A percentile compares a stretch with the other conserved stretches of the same genome.
Conservation (phyloP, 2,113 vertebrate genomes). For the Mirza zaza region DNA sequence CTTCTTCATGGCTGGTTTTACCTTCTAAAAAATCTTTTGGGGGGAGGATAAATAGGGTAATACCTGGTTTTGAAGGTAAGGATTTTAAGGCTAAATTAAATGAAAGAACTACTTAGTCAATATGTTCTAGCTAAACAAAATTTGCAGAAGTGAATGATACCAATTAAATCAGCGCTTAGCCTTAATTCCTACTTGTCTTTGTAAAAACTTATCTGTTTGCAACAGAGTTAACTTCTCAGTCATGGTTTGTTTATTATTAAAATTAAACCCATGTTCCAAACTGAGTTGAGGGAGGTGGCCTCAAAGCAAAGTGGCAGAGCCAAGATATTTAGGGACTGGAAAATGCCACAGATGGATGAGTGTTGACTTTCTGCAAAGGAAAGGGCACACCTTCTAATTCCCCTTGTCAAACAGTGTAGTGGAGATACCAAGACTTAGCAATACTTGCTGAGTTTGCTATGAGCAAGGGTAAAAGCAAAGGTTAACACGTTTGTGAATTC, state of each 20-base stretch:
- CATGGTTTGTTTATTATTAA: neutral
- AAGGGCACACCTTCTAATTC: neutral
- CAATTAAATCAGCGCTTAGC: neutral
- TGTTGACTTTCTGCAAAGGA: neutral
- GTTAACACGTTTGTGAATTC: neutral
- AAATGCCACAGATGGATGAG: neutral
- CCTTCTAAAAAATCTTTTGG: neutral
- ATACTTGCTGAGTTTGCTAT: neutral
- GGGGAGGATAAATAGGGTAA: neutral
- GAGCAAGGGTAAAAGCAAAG: neutral
- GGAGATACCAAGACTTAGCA: neutral
- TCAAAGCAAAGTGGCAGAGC: neutral
- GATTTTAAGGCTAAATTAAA: constrained; percentile 42
- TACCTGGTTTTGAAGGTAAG: neutral
- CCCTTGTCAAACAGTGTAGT: no score
- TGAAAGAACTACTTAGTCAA: neutral
- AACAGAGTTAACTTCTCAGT: neutral
- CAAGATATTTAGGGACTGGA: neutral
- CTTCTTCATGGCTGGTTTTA: neutral
- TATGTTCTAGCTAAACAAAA: constrained; percentile 20
- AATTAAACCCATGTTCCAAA: neutral
- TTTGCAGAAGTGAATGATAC: neutral
- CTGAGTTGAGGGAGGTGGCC: neutral
- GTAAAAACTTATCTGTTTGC: neutral
- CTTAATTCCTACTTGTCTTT: constrained; percentile 15